These are phyloP conservation scores for Trachops cirrhosus DNA, from an alignment of 2,797 vertebrate genomes.

Conservation along the genomic window DNA sequence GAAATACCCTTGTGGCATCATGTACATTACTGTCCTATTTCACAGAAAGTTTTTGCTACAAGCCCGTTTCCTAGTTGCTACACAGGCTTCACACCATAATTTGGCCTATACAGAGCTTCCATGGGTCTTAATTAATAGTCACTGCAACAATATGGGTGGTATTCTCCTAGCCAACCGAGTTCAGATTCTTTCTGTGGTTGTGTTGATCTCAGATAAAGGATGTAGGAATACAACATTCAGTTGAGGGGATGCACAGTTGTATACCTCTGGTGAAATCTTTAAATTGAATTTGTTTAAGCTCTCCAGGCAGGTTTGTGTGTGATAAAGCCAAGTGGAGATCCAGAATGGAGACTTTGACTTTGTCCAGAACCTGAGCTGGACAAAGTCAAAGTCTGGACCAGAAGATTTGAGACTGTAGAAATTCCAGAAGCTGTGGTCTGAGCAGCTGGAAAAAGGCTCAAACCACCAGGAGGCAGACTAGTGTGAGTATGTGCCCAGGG, in stretches of 20 bases:
- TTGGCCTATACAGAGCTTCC: background rate
- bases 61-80: background rate
- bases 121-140: fast-evolving
- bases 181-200: background rate
- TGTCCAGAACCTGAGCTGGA: background rate
- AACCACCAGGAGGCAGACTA: background rate
- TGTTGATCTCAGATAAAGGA: background rate
- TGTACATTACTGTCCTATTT: background rate
- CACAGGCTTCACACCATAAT: fast-evolving
- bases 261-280: background rate
- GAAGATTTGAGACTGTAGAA: background rate
- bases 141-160: fast-evolving
- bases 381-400: background rate
- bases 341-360: background rate
- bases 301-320: background rate
- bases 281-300: background rate
- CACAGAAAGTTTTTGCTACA: background rate
- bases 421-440: background rate
- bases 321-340: background rate
- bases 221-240: background rate
- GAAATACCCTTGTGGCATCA: background rate
- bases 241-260: too few relatives aligned
- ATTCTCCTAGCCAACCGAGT: background rate
- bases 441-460: background rate
- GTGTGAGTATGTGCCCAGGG: fast-evolving